These are phyloP conservation scores for Troides aeacus DNA, from an alignment of 2,888 invertebrate species.

Conservation along the genomic window DNA sequence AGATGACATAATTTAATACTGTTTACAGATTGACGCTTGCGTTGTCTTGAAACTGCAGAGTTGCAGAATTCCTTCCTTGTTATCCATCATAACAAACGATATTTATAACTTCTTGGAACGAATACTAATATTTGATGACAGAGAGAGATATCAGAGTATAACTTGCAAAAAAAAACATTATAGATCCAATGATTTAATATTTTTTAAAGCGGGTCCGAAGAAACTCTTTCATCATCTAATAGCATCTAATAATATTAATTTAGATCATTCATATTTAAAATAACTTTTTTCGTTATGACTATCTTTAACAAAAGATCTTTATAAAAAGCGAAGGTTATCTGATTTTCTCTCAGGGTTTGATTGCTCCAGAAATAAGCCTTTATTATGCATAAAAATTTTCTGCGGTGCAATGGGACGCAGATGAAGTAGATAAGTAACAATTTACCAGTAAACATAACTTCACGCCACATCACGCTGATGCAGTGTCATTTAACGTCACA, in stretches of 20 bases:
- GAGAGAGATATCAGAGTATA: too few species aligned
- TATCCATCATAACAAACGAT: neutral
- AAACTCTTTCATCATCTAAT: too few species aligned
- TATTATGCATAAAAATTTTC: constrained; percentile 8
- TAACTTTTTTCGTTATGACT: neutral
- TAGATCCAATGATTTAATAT: too few species aligned
- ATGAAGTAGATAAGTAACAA: constrained; percentile 14
- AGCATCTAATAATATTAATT: too few species aligned
- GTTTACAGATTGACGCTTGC: neutral
- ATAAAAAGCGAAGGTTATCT: neutral
- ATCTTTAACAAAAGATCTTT: neutral
- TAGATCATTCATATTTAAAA: too few species aligned
- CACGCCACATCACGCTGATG: constrained; percentile 22
- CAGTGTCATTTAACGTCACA: constrained; percentile 9
- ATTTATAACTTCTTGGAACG: neutral
- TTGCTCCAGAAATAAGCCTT: constrained; percentile 24
- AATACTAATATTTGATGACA: neutral
- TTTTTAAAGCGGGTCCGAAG: too few species aligned
- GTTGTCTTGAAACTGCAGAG: neutral
- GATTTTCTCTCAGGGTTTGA: constrained; percentile 8
- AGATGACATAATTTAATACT: neutral
- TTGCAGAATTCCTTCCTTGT: neutral
- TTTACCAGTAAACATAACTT: constrained; percentile 24
- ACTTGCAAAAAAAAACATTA: too few species aligned
- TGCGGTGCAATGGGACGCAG: neutral